phyloP scores from a whole-genome alignment of 2,797 vertebrate species.

The Tragelaphus eurycerus region DNA sequence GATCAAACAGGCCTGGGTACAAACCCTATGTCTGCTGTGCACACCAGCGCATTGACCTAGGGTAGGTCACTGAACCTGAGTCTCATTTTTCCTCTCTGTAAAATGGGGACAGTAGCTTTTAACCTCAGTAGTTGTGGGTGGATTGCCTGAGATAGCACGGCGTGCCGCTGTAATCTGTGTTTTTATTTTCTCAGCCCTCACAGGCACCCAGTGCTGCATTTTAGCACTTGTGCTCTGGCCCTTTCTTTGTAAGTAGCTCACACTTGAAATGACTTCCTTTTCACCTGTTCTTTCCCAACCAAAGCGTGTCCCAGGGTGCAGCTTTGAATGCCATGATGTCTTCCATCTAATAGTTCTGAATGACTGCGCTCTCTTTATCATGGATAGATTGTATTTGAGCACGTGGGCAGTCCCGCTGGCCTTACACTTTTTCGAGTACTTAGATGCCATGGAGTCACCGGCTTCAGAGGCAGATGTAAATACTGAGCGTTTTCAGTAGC shows the following conservation, averaged over 20 bases:
- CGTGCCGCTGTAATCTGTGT: fast-evolving
- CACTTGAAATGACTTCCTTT: neutral
- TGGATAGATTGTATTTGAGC: neutral
- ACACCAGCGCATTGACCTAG: too few relatives aligned
- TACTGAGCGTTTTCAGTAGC: slow-evolving; percentile 2
- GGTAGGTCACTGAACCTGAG: neutral
- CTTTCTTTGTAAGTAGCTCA: neutral
- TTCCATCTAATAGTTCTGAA: neutral
- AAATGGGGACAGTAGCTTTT: neutral
- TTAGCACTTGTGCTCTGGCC: neutral
- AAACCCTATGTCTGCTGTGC: fast-evolving
- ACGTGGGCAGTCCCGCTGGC: neutral
- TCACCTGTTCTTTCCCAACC: neutral
- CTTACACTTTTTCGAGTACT: neutral
- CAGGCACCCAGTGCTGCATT: neutral
- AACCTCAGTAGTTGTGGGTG: neutral
- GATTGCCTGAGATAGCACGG: fast-evolving
- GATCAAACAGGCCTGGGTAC: neutral
- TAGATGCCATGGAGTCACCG: neutral
- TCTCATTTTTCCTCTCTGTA: neutral
- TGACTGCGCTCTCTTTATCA: neutral
- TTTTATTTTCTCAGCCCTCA: neutral
- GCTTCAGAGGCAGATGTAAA: slow-evolving; percentile 22
- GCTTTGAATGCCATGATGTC: neutral
- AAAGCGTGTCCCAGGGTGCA: neutral